A percentile compares a stretch with the other conserved stretches of the same genome.
Conservation (phyloP, 2,888 invertebrate species). For the Furcula furcula region DNA sequence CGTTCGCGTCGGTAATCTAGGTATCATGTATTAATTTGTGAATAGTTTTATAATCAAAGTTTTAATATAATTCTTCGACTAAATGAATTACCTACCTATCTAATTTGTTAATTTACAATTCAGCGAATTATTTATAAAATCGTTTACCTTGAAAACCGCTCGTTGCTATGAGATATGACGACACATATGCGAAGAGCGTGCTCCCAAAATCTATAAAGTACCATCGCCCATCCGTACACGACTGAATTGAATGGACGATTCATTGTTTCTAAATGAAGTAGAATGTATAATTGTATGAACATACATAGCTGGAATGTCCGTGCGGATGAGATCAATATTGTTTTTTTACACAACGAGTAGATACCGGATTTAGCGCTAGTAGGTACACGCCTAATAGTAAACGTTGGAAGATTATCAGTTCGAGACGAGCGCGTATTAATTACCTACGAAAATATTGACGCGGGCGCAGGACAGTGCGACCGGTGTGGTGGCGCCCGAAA, state of each 20-base stretch:
- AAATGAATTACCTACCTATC: constrained; percentile 47
- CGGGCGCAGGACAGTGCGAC: constrained; percentile 47
- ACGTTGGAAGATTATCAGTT: constrained; percentile 47
- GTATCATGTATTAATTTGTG: constrained; percentile 11
- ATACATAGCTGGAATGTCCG: constrained; percentile 19
- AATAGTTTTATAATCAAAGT: constrained; percentile 14
- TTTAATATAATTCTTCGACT: constrained; percentile 37
- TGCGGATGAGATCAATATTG: constrained; percentile 13
- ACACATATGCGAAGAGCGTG: constrained; percentile 48
- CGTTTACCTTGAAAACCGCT: constrained; percentile 61
- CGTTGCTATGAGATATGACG: constrained; percentile 64
- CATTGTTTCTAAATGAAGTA: constrained; percentile 20
- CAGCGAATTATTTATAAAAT: constrained; percentile 58
- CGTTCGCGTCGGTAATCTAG: too few species aligned
- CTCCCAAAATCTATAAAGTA: constrained; percentile 25
- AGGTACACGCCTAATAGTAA: too few species aligned
- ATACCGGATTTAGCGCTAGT: constrained; percentile 9
- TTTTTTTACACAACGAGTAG: constrained; percentile 1
- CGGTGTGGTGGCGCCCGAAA: constrained; percentile 65
- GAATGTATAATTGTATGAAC: constrained; percentile 19
- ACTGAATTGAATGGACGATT: constrained; percentile 23
- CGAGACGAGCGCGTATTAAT: constrained; percentile 60
- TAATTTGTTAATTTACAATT: constrained; percentile 59
- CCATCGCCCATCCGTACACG: constrained; percentile 9
- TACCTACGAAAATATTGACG: constrained; percentile 76